A percentile compares a stretch with the other conserved stretches of the same genome.
Evolutionary conservation across 2,113 vertebrate species (phyloP).

Genomic region (Oplegnathus fasciatus): DNA sequence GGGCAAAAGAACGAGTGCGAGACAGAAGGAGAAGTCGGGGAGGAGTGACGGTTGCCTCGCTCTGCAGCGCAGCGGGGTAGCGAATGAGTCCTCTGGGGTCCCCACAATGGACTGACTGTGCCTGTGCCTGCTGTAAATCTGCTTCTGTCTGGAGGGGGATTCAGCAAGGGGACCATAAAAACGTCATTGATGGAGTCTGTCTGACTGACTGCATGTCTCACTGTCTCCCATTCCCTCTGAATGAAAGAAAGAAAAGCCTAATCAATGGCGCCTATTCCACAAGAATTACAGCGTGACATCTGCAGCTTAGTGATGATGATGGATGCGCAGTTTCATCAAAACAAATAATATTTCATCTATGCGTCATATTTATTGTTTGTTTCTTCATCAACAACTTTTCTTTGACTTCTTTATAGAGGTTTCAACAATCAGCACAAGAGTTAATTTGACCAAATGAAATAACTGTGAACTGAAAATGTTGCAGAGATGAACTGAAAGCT

Average conservation of each 20-base stretch:
- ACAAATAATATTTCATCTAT: not conserved
- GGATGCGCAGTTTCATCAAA: not conserved
- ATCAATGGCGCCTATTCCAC: conserved; percentile 20
- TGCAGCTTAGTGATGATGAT: not conserved
- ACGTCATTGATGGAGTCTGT: conserved; percentile 64
- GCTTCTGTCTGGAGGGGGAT: conserved; percentile 49
- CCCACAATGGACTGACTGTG: conserved; percentile 60
- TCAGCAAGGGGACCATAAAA: conserved; percentile 57
- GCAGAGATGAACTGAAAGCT: not conserved
- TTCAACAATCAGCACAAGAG: not conserved
- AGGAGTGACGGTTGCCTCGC: conserved; percentile 6
- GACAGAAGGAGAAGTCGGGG: not conserved
- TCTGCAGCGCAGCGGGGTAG: conserved; percentile 30
- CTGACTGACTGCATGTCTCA: conserved; percentile 51
- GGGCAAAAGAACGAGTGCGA: not conserved
- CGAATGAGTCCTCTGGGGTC: conserved; percentile 58
- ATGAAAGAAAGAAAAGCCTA: conserved; percentile 3
- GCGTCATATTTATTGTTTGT: not conserved
- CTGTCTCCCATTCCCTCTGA: conserved; percentile 7
- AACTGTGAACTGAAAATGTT: not conserved
- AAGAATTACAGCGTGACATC: conserved; percentile 1
- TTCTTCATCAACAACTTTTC: not conserved
- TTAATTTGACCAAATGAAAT: not conserved
- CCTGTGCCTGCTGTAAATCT: conserved; percentile 72
- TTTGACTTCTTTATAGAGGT: not conserved